These are phyloP conservation scores for Morbakka virulenta DNA, from an alignment of 30 jellyfish, hydroid and myxozoan genomes.

Conservation along the genomic window DNA sequence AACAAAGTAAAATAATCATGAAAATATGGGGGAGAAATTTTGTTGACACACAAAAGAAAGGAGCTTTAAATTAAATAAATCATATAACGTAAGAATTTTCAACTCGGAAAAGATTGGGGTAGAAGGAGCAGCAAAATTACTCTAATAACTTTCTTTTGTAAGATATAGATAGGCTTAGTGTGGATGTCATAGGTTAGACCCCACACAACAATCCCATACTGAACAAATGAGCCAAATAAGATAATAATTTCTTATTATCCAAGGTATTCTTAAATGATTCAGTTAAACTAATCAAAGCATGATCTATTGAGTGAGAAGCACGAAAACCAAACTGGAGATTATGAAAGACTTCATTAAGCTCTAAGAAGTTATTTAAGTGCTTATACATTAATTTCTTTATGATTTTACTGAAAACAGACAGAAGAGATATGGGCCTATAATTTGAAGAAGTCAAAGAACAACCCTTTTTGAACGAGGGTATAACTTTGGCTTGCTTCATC, in stretches of 20 bases:
- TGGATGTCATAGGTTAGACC: neutral
- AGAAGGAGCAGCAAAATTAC: constrained; percentile 7
- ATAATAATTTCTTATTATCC: constrained; percentile 7
- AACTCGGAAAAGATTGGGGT: neutral
- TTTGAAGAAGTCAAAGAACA: constrained; percentile 31
- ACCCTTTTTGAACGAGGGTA: constrained; percentile 39
- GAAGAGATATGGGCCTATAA: constrained; percentile 38
- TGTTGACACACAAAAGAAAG: neutral
- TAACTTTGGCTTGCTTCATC: constrained; percentile 37
- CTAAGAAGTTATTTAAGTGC: constrained; percentile 10
- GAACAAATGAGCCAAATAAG: neutral
- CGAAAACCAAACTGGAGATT: constrained; percentile 36
- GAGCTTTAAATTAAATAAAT: neutral
- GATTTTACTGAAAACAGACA: constrained; percentile 25
- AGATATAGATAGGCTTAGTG: constrained; percentile 16
- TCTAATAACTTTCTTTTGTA: constrained; percentile 37
- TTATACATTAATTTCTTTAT: constrained; percentile 15
- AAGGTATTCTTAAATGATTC: constrained; percentile 17
- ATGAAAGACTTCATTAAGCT: constrained; percentile 5
- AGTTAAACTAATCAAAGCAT: constrained; percentile 20
- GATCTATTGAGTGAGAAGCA: constrained; percentile 3
- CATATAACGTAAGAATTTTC: constrained; percentile 7
- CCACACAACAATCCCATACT: neutral
- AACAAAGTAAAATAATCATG: neutral
- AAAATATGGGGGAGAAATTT: neutral